Evolutionary conservation across 2,888 invertebrate species (phyloP), one percentile per base, ranked within the genome.

Genomic region (Atethmia centrago): DNA sequence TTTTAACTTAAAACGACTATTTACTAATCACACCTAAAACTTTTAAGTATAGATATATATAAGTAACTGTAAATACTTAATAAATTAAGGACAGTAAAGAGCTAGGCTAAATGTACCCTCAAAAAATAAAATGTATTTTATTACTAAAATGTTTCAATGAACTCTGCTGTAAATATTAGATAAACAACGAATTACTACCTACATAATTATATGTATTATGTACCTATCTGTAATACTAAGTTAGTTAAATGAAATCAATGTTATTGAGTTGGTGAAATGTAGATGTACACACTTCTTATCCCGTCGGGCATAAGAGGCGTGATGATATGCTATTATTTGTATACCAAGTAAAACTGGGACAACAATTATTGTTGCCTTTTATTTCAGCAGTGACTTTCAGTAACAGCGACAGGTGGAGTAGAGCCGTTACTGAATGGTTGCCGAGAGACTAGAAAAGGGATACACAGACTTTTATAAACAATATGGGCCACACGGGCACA

Each of bases 1-100:
- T 47, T 58, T 68, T 28, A 28, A 21, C 5, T 21, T 21, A 21
- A 21, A 1, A 28, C 25, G 8, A 28, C 19, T 55, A 55, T 55
- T 19, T 55, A 28, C 28, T n/a, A n/a, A 31, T 47, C 16, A 40
- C n/a, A 59, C 36, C 16, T n/a, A 31, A 63, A 47, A n/a, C 31
- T 31, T 63, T 9, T 47, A 73, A 59, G 19, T 40, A 42, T 51
- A 56, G n/a, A 40, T 67, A 55, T 69, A n/a, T n/a, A 36, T 36
- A 36, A 2, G 3, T 36, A 66, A 61, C 16, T 81, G 68, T 80
- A 71, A 81, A 82, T 73, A 80, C 14, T 53, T 47, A 28, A 51
- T 31, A 40, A 51, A 62, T 14, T 49, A 72, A 79, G 56, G 4
- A 65, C n/a, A 69, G 53, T 63, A 69, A 63, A 42, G 19, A 56